phyloP scores from a whole-genome alignment of 2,888 invertebrate genomes.

The Synanthedon vespiformis region DNA sequence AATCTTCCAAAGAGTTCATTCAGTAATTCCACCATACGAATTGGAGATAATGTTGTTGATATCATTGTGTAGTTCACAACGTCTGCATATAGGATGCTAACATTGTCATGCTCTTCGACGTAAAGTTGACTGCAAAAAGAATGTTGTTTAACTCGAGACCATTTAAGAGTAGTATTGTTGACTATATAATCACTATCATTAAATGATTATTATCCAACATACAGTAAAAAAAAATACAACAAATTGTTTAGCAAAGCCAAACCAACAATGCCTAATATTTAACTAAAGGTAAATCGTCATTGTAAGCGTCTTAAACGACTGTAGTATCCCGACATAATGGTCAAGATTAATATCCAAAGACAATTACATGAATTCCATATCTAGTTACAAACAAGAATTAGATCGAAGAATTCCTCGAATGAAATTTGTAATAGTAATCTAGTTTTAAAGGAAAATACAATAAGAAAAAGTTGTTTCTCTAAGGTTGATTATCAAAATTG shows the following conservation, averaged over 20 bases:
- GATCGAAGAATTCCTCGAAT: no score
- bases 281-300: no score
- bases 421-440: no score
- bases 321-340: no score
- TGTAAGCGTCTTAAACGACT: no score
- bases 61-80: constrained; percentile 93
- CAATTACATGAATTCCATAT: no score
- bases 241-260: neutral
- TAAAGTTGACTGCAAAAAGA: constrained; percentile 80
- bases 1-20: constrained; percentile 93
- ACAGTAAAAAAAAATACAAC: neutral
- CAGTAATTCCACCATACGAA: constrained; percentile 85
- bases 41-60: constrained; percentile 84
- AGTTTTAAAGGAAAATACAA: no score
- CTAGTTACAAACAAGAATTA: no score
- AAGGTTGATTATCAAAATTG: no score
- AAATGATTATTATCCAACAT: neutral
- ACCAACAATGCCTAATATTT: neutral
- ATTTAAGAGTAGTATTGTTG: neutral
- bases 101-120: constrained; percentile 88
- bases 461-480: no score
- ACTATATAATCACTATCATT: neutral
- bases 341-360: no score
- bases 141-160: neutral
- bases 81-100: constrained; percentile 92